These are phyloP conservation scores for Falco biarmicus DNA, from an alignment of 2,797 vertebrate species.

Conservation along the genomic window DNA sequence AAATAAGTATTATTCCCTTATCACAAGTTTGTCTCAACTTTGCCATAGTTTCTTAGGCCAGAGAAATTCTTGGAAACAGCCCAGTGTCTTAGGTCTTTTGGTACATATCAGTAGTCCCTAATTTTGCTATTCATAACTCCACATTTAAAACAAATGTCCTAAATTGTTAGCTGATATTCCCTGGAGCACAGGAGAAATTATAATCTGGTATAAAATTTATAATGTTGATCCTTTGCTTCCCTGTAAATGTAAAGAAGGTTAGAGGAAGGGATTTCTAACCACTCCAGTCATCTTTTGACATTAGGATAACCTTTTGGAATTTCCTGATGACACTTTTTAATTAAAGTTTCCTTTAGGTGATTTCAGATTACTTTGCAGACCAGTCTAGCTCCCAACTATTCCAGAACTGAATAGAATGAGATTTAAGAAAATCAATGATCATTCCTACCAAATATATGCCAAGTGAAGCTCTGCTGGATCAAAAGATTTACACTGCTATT, in stretches of 20 bases:
- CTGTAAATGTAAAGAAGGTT: background rate
- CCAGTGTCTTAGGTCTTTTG: background rate
- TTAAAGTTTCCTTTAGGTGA: constrained; percentile 33
- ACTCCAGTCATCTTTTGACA: background rate
- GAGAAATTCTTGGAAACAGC: background rate
- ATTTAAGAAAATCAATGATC: constrained; percentile 49
- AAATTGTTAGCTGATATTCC: background rate
- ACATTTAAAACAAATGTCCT: background rate
- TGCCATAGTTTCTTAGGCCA: background rate
- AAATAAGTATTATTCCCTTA: background rate
- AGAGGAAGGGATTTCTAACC: background rate
- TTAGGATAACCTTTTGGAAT: background rate
- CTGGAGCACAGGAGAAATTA: background rate
- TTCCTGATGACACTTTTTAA: background rate
- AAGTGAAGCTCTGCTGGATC: constrained; percentile 39
- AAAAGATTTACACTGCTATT: constrained; percentile 47
- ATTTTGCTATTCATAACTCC: background rate
- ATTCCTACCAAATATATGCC: constrained; percentile 19
- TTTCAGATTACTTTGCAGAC: constrained; percentile 25
- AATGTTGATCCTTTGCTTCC: background rate
- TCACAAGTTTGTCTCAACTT: background rate
- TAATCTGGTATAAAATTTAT: background rate
- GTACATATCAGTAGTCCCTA: background rate
- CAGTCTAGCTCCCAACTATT: background rate
- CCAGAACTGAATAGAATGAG: constrained; percentile 23